Evolutionary conservation across 2,113 vertebrate genomes (phyloP).

Genomic region (Tragelaphus strepsiceros): DNA sequence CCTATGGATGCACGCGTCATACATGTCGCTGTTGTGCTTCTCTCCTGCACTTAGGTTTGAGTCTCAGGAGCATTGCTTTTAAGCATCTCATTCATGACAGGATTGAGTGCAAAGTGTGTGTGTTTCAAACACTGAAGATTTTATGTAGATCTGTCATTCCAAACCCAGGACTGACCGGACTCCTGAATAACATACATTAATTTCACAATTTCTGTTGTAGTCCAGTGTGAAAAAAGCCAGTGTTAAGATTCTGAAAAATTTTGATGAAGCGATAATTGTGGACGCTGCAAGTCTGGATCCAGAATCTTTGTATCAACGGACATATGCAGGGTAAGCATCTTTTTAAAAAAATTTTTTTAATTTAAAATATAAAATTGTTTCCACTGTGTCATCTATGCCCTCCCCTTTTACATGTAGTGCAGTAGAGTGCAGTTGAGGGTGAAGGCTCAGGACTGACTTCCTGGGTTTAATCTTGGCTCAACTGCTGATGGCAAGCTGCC

Average conservation of each 20-base stretch:
- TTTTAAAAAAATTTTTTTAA: not conserved
- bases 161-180: slow-evolving; percentile 3
- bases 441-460: not conserved
- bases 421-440: not conserved
- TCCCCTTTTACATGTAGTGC: not conserved
- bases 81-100: not conserved
- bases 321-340: slow-evolving; percentile 93
- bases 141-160: not conserved
- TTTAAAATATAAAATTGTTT: not conserved
- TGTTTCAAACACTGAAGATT: not conserved
- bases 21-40: not conserved
- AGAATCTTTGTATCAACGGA: slow-evolving; percentile 95
- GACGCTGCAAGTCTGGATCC: slow-evolving; percentile 97
- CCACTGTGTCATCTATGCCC: not conserved
- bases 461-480: not conserved
- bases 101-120: not conserved
- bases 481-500: not conserved
- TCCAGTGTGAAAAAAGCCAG: slow-evolving; percentile 88
- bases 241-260: slow-evolving; percentile 99
- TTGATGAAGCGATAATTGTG: slow-evolving; percentile 98
- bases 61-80: not conserved
- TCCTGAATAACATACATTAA: slow-evolving; percentile 64
- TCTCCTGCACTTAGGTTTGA: not conserved
- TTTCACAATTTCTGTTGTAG: slow-evolving; percentile 78
- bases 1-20: not conserved